Base-by-base conservation (phyloP, 2,797 vertebrate genomes). In the Urocyon cinereoargenteus region DNA sequence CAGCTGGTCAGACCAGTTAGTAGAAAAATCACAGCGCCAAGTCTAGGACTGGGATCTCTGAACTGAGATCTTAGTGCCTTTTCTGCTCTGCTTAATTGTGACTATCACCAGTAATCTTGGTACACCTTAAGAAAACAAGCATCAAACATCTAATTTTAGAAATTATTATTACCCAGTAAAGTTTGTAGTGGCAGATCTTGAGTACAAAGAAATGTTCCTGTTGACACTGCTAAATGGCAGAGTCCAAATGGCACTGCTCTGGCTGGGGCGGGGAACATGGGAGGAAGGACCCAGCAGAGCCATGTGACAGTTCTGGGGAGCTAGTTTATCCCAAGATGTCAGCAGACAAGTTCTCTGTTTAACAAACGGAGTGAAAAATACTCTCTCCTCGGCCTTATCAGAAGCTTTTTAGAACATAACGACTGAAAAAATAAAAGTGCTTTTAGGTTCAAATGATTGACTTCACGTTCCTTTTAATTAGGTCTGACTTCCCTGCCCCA, bases 201-300 rank as follows among this genome's bases (percentile, higher is more conserved):
- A 16, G 22, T 70, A 22, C 40, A 13, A n/a, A 59, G 53, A n/a
- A 51, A 24, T 4, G 22, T 57, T 55, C 78, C 49, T 34, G 53
- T 31, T 28, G 62, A 22, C 75, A 2, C 57, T 36, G 26, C 59
- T 16, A 18, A 31, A 13, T 2, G 10, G 40, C 75, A 68, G 51
- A 34, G 22, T 86, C 31, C 57, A 83, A 40, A 53, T 0, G 22
- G 45, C 55, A 53, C 0, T 6, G 55, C 21, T n/a, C 19, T 24
- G 18, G 36, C 22, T 24, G 34, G 49, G 34, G 57, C 8, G 0
- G 5, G 34, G 12, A 15, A 31, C 1, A 1, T 6, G 70, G 61
- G 40, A 15, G 24, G 2, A 2, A 24, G 51, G 19, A 7, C 21
- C 12, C 15, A 57, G 68, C 21, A 51, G 24, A 61, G 22, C 18